Conservation (phyloP, 2,113 vertebrate species). For the Caracal caracal region DNA sequence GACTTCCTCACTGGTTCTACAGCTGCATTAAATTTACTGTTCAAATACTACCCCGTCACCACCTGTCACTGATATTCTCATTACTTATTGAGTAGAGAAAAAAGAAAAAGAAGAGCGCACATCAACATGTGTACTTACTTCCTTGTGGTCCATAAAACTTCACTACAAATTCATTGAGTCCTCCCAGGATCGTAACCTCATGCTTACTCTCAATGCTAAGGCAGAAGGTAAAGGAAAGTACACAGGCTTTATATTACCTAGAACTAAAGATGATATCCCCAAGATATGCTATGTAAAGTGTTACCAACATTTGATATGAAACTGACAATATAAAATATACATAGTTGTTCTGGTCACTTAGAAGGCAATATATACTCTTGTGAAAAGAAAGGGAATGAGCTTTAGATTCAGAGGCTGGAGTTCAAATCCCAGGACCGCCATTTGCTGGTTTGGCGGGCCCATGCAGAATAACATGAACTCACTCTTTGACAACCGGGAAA, state of each 20-base stretch:
- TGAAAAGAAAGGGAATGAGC: neutral
- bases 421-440: neutral
- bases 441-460: neutral
- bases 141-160: conserved; percentile 99
- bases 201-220: conserved; percentile 99
- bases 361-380: neutral
- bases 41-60: neutral
- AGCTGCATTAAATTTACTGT: conserved; percentile 37
- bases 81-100: neutral
- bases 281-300: neutral
- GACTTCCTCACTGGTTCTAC: neutral
- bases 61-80: neutral
- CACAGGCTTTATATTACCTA: neutral
- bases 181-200: conserved; percentile 98
- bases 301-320: neutral
- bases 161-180: conserved; percentile 99
- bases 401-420: neutral
- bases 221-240: conserved; percentile 85
- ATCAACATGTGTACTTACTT: conserved; percentile 91
- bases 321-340: neutral
- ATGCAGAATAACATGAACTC: neutral
- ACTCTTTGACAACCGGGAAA: neutral
- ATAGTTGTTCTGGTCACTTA: neutral
- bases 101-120: neutral
- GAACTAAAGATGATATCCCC: neutral